Percentiles rank a stretch among this genome's conserved stretches.
These are phyloP conservation scores for Eumerus sabulonum DNA, from an alignment of 2,888 invertebrate genomes.

Conservation along the genomic window DNA sequence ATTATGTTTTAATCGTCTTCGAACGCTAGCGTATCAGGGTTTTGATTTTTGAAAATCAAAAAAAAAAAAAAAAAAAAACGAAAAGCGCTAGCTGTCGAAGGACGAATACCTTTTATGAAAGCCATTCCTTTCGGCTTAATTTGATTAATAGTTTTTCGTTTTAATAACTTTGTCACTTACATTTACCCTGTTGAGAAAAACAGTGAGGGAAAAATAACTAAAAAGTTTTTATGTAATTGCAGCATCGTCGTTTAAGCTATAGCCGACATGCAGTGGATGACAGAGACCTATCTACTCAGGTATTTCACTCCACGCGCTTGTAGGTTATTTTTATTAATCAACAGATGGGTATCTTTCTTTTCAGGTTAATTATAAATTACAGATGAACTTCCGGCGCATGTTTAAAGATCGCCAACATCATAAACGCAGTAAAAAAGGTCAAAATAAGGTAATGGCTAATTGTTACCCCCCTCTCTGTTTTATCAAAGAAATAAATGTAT, in stretches of 20 bases:
- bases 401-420: slow-evolving; percentile 93
- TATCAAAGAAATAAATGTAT: no score
- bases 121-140: slow-evolving; percentile 19
- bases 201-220: slow-evolving; percentile 8
- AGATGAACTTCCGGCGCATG: slow-evolving; percentile 92
- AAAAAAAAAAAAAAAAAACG: no score
- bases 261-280: slow-evolving; percentile 95
- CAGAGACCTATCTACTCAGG: slow-evolving; percentile 90
- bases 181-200: neutral
- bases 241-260: slow-evolving; percentile 94
- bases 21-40: no score
- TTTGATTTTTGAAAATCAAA: no score
- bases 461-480: no score
- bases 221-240: slow-evolving; percentile 74
- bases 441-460: slow-evolving; percentile 84
- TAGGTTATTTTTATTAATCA: neutral
- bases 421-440: slow-evolving; percentile 89
- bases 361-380: slow-evolving; percentile 90
- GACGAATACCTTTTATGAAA: slow-evolving; percentile 37
- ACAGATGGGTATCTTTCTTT: slow-evolving; percentile 50
- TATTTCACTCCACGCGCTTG: neutral
- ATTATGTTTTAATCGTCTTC: neutral
- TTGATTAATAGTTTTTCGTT: slow-evolving; percentile 11
- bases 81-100: no score
- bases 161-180: slow-evolving; percentile 14